Evolutionary conservation across 2,888 invertebrate genomes (phyloP).

Genomic region (Sceliomorpha sp.): DNA sequence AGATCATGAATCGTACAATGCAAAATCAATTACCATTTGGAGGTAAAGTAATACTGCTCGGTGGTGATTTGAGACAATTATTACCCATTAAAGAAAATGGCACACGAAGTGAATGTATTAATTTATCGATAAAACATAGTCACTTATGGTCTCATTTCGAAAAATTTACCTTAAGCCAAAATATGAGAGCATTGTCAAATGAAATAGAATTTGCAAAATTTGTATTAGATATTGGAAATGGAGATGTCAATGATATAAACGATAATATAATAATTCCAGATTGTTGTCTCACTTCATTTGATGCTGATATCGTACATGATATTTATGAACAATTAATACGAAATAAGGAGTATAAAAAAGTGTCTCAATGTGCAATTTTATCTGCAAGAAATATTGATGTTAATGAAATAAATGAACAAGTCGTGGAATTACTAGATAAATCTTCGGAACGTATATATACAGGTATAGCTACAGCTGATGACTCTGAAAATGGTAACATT

Average conservation of each 20-base stretch:
- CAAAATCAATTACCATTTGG: constrained; percentile 36
- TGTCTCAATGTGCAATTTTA: no score
- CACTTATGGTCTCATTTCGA: no score
- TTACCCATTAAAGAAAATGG: constrained; percentile 26
- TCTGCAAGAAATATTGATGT: constrained; percentile 45
- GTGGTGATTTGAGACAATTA: constrained; percentile 30
- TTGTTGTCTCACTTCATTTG: constrained; percentile 22
- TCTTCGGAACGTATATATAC: constrained; percentile 1
- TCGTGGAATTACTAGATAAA: constrained; percentile 2
- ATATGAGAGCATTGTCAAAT: constrained; percentile 16
- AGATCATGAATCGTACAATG: constrained; percentile 55
- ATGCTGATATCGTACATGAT: constrained; percentile 34
- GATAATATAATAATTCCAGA: constrained; percentile 23
- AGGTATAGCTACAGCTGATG: constrained; percentile 8
- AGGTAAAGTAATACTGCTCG: constrained; percentile 25
- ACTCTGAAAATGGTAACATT: constrained; percentile 7
- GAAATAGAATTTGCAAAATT: constrained; percentile 40
- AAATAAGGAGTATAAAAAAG: no score
- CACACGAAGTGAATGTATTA: constrained; percentile 32
- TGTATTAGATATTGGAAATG: constrained; percentile 24
- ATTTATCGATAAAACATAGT: constrained; percentile 35
- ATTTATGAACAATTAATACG: constrained; percentile 5
- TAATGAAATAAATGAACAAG: constrained; percentile 48
- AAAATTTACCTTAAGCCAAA: constrained; percentile 17
- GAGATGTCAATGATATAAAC: constrained; percentile 13